phyloP scores from a whole-genome alignment of 2,888 invertebrate species.

The Cordylochernes scorpioides region DNA sequence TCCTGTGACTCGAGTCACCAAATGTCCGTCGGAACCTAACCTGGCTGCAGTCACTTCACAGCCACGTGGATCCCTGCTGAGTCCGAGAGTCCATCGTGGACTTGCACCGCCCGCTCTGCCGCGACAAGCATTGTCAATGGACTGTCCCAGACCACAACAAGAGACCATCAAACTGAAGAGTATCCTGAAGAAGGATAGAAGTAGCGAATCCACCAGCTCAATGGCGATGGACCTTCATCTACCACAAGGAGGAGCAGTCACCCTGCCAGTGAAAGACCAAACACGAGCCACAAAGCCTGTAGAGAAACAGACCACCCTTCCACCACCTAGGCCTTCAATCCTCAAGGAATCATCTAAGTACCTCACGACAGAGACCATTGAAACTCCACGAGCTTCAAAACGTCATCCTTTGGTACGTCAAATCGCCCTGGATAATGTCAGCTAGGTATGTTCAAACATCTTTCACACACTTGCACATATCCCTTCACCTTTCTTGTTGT shows the following conservation, averaged over 20 bases:
- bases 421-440: too few relatives aligned
- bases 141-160: constrained; percentile 10
- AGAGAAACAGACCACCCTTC: too few relatives aligned
- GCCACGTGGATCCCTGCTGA: background rate
- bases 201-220: constrained; percentile 22
- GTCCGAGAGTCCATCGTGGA: background rate
- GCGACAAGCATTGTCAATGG: constrained; percentile 15
- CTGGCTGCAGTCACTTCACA: background rate
- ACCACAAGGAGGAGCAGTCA: constrained; percentile 33
- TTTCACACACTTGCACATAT: too few relatives aligned
- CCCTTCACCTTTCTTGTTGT: too few relatives aligned
- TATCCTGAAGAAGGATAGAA: background rate
- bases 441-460: too few relatives aligned
- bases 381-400: too few relatives aligned
- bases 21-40: constrained; percentile 33
- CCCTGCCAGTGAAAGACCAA: constrained; percentile 28
- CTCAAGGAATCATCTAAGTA: too few relatives aligned
- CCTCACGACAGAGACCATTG: too few relatives aligned
- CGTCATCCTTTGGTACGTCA: too few relatives aligned
- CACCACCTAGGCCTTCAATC: too few relatives aligned
- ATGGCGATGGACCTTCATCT: constrained; percentile 47
- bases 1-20: constrained; percentile 15
- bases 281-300: too few relatives aligned
- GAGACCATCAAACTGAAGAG: background rate
- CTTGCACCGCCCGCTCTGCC: constrained; percentile 8